Evolutionary conservation across 2,113 vertebrate genomes (phyloP).

Genomic region (Hypomesus transpacificus): DNA sequence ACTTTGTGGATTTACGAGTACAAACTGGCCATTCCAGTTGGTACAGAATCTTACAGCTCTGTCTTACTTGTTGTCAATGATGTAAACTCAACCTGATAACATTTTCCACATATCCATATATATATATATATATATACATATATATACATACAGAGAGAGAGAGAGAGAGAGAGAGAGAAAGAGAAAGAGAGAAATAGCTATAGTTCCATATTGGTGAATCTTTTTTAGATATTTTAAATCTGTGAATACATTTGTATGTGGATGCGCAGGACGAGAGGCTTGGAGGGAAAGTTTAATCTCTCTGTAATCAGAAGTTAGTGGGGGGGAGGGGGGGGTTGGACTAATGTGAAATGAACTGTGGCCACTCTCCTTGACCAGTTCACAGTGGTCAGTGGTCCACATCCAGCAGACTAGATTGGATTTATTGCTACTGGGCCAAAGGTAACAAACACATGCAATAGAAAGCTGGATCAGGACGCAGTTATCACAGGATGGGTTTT

Average conservation of each 20-base stretch:
- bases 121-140: too few species aligned
- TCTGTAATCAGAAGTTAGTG: slow-evolving; percentile 48
- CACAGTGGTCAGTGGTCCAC: slow-evolving; percentile 70
- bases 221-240: neutral
- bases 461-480: slow-evolving; percentile 65
- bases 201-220: neutral
- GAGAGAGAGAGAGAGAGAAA: too few species aligned
- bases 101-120: too few species aligned
- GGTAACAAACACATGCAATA: slow-evolving; percentile 76
- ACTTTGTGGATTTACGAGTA: too few species aligned
- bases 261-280: slow-evolving; percentile 10
- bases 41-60: neutral
- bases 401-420: slow-evolving; percentile 72
- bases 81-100: too few species aligned
- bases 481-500: slow-evolving; percentile 70
- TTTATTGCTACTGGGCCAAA: slow-evolving; percentile 75
- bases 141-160: too few species aligned
- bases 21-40: neutral
- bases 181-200: slow-evolving; percentile 16
- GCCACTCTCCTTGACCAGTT: slow-evolving; percentile 73
- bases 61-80: too few species aligned
- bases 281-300: slow-evolving; percentile 48
- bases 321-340: too few species aligned
- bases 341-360: slow-evolving; percentile 69
- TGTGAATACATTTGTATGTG: slow-evolving; percentile 20